Evolutionary conservation across 2,888 invertebrate genomes (phyloP), one percentile per base, ranked within the genome.

Genomic region (Meloe dianella): DNA sequence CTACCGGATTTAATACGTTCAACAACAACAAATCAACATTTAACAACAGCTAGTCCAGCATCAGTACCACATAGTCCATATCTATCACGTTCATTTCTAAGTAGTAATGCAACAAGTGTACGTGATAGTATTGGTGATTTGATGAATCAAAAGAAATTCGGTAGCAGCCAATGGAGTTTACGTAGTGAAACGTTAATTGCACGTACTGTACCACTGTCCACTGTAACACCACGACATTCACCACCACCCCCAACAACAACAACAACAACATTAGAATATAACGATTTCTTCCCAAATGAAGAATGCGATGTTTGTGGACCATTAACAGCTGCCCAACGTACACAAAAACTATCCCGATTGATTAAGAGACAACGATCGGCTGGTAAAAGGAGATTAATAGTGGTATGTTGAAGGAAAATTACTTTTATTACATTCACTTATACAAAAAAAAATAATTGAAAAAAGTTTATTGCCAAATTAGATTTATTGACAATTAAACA

Each of bases 141-240:
- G 75, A 93, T 93, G 92, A 93, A 93, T 81, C 82, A 88, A 76
- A 89, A 89, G 76, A 89, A 89, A 79, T 92, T 90, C 77, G 91
- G 91, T 68, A 90, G 90, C 47, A 90, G 90, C 35, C 89, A 86
- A 69, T 90, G 89, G 86, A 91, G 91, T 74, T 87, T 91, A 1
- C 87, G 90, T 20, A 91, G 91, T 81, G 92, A 92, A 75, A 89
- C 89, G 59, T 82, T 92, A 73, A 88, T 92, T 54, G 92, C 92
- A 9, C 86, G 89, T 75, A 89, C 90, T 30, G 90, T 92, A 61
- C 92, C 92, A 0, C 77, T 92, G 68, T 91, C 91, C 75, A 92
- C 92, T 0, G 92, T 92, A 0, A 88, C 87, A 1, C 86, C 85
- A 1, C 85, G 87, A 32, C 86, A 88, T 27, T 86, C 86, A 51